These are phyloP conservation scores for Oostethus manadensis DNA, from an alignment of 2,113 vertebrate genomes.

Conservation along the genomic window DNA sequence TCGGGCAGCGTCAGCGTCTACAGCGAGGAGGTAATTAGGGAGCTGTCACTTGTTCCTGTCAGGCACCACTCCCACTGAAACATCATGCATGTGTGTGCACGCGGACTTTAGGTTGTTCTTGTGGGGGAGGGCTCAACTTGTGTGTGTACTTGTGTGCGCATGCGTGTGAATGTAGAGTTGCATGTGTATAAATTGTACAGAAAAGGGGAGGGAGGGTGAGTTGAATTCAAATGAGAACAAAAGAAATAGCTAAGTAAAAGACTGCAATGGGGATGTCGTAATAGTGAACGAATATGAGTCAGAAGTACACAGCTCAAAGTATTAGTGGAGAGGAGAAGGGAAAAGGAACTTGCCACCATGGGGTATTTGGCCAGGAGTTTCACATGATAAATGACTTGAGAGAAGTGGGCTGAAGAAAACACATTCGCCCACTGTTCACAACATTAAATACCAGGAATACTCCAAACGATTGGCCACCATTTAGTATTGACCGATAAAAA, in stretches of 20 bases:
- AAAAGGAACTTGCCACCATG: slow-evolving; percentile 29
- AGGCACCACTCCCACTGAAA: slow-evolving; percentile 91
- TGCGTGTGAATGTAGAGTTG: slow-evolving; percentile 44
- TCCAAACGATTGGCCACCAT: no score
- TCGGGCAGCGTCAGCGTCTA: slow-evolving; percentile 90
- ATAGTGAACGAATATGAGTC: slow-evolving; percentile 62
- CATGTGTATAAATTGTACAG: slow-evolving; percentile 61
- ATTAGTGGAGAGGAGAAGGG: slow-evolving; percentile 35
- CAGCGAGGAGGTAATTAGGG: slow-evolving; percentile 98
- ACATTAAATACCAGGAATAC: not conserved
- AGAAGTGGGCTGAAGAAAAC: slow-evolving; percentile 12
- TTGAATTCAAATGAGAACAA: slow-evolving; percentile 72
- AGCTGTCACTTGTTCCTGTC: slow-evolving; percentile 98
- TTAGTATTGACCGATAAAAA: no score
- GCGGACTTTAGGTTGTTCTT: slow-evolving; percentile 40
- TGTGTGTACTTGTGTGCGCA: slow-evolving; percentile 29
- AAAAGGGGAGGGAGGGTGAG: slow-evolving; percentile 50
- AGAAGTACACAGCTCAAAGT: slow-evolving; percentile 47
- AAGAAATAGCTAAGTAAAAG: slow-evolving; percentile 60
- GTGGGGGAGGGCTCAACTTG: slow-evolving; percentile 51
- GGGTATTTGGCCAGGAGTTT: slow-evolving; percentile 44
- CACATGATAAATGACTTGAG: slow-evolving; percentile 45
- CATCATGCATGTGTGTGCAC: slow-evolving; percentile 41
- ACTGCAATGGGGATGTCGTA: slow-evolving; percentile 56
- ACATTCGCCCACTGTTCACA: slow-evolving; percentile 5